These are phyloP conservation scores for Acanthiza pusilla DNA, from an alignment of 2,797 vertebrate genomes.

Conservation along the genomic window DNA sequence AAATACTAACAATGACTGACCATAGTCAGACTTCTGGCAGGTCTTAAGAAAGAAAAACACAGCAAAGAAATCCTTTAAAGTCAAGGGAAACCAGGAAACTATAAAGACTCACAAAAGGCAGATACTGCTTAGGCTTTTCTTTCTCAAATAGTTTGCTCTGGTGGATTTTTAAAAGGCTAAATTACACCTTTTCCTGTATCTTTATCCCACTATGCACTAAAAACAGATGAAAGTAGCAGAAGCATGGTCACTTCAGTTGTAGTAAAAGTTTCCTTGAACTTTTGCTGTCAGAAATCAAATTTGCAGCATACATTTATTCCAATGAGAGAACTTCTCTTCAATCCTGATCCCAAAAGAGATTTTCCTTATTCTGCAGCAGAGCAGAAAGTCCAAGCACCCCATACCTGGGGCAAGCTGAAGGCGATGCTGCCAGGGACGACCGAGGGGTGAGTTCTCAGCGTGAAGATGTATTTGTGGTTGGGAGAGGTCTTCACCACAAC, in stretches of 20 bases:
- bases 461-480: conserved; percentile 88
- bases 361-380: background rate
- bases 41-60: background rate
- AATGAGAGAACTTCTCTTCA: background rate
- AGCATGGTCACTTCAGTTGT: background rate
- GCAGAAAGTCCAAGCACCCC: accelerated
- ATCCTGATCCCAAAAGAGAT: background rate
- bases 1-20: background rate
- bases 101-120: background rate
- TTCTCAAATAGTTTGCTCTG: background rate
- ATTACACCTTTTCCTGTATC: background rate
- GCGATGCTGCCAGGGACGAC: conserved; percentile 84
- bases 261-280: background rate
- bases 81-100: background rate
- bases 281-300: background rate
- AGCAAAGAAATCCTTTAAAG: background rate
- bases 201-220: background rate
- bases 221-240: background rate
- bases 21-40: background rate
- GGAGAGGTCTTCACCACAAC: conserved; percentile 86
- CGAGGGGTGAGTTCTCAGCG: conserved; percentile 80
- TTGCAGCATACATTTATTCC: background rate
- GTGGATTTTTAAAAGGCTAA: background rate
- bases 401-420: conserved; percentile 95
- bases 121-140: background rate